These are phyloP conservation scores for Sicus ferrugineus DNA, from an alignment of 2,888 invertebrate species.

Conservation along the genomic window DNA sequence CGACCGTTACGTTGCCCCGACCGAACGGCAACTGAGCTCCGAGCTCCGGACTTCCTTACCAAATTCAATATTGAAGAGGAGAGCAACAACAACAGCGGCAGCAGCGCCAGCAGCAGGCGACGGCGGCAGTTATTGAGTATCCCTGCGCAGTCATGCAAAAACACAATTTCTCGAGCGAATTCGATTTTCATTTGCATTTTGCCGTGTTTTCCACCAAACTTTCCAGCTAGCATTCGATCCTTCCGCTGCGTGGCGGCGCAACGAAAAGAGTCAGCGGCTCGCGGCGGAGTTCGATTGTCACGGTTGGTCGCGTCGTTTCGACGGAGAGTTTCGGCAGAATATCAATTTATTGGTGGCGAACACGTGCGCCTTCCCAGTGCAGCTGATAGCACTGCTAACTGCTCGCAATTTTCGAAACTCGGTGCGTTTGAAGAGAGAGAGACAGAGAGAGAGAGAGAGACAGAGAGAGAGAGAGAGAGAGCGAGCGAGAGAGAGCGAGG, in stretches of 20 bases:
- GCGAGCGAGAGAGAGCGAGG: no score
- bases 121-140: neutral
- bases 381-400: no score
- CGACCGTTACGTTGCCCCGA: slow-evolving; percentile 38
- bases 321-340: no score
- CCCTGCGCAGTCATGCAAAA: slow-evolving; percentile 51
- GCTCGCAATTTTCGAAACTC: no score
- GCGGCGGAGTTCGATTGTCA: slow-evolving; percentile 48
- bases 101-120: neutral
- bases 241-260: neutral
- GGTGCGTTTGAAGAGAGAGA: no score
- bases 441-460: no score
- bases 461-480: no score
- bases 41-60: slow-evolving; percentile 18
- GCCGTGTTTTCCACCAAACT: slow-evolving; percentile 26
- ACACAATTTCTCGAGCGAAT: neutral
- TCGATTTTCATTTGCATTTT: slow-evolving; percentile 18
- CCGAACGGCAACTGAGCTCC: slow-evolving; percentile 36
- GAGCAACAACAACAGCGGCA: no score
- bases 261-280: neutral
- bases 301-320: slow-evolving; percentile 55
- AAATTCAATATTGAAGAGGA: slow-evolving; percentile 34
- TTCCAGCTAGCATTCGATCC: slow-evolving; percentile 35
- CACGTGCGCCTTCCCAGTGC: no score
- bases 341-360: no score